Evolutionary conservation across 2,113 vertebrate genomes (phyloP).

Genomic region (Bostrychus sinensis): DNA sequence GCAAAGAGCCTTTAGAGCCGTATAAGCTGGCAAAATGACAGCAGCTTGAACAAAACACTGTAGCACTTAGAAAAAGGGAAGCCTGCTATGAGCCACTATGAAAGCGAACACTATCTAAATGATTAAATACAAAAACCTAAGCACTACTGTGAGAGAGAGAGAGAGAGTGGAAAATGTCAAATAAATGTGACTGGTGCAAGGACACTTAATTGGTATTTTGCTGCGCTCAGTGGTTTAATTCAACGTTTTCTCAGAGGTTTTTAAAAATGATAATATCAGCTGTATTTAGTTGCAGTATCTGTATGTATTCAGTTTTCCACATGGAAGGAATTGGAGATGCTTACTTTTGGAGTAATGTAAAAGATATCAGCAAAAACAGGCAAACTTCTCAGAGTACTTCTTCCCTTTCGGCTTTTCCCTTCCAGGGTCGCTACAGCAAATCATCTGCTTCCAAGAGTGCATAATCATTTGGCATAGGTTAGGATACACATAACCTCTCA

Average conservation of each 20-base stretch:
- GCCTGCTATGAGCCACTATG: background rate
- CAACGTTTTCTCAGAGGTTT: background rate
- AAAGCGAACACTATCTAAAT: background rate
- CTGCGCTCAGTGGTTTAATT: no score
- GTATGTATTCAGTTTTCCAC: background rate
- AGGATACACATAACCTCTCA: no score
- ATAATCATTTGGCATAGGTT: no score
- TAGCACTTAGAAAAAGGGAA: slow-evolving; percentile 6
- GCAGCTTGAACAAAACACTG: background rate
- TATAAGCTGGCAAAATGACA: slow-evolving; percentile 3
- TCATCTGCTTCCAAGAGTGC: no score
- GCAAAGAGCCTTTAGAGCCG: background rate
- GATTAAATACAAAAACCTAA: background rate
- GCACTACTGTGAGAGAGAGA: background rate
- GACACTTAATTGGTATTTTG: background rate
- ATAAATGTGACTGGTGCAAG: background rate
- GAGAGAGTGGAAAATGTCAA: background rate
- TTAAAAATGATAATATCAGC: background rate
- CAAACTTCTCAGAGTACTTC: no score
- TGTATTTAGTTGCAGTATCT: background rate
- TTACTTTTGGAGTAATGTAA: no score
- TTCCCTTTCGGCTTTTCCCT: no score
- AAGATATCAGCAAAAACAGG: no score
- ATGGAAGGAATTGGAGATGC: no score
- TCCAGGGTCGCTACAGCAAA: no score